Percentiles rank a stretch among this genome's conserved stretches.
Evolutionary conservation across 1,140 invertebrate species (phyloP).

Genomic region (Ruditapes philippinarum): DNA sequence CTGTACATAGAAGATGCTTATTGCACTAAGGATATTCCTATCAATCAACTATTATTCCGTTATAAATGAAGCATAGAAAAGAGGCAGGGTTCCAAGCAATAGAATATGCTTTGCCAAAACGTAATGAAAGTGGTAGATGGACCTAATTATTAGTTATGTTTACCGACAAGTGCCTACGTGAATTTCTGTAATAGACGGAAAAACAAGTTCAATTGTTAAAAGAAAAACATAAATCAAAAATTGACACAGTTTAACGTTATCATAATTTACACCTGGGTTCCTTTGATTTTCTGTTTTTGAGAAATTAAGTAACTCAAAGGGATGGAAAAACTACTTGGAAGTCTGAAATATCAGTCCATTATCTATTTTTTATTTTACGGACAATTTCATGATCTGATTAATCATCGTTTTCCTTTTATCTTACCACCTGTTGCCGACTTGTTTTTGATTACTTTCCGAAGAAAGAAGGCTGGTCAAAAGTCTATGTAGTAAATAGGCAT

Average conservation of each 20-base stretch:
- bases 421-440: neutral
- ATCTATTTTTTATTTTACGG: neutral
- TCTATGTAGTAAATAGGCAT: too few relatives aligned
- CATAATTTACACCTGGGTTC: neutral
- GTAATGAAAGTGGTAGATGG: slow-evolving; percentile 3
- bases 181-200: neutral
- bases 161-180: neutral
- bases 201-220: slow-evolving; percentile 6
- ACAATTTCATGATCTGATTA: neutral
- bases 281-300: neutral
- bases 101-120: neutral
- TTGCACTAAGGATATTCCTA: neutral
- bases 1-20: neutral
- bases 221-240: neutral
- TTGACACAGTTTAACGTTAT: neutral
- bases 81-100: slow-evolving; percentile 36
- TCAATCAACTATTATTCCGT: slow-evolving; percentile 5
- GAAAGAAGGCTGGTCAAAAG: too few relatives aligned
- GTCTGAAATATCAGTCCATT: neutral
- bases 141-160: slow-evolving; percentile 2
- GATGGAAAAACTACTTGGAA: neutral
- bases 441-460: neutral
- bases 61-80: slow-evolving; percentile 1
- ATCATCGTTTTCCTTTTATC: neutral
- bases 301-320: neutral